Evolutionary conservation across 2,797 vertebrate species (phyloP).

Genomic region (Pempheris klunzingeri): DNA sequence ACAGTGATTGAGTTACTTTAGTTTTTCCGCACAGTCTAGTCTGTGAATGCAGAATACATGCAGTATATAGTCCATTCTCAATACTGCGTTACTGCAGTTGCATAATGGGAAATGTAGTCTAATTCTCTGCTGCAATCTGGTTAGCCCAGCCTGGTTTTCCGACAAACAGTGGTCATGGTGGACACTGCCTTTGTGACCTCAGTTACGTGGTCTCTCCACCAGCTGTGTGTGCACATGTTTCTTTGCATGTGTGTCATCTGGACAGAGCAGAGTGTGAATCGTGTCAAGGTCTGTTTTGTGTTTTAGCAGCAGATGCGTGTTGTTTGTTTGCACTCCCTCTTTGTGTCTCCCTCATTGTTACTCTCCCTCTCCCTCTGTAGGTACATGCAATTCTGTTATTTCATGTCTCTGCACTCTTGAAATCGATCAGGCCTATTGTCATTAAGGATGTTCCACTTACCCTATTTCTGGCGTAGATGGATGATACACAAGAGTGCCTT

Average conservation of each 20-base stretch:
- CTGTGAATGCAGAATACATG: not conserved
- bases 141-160: not conserved
- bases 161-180: constrained; percentile 14
- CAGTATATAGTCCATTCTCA: not conserved
- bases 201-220: constrained; percentile 41
- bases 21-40: not conserved
- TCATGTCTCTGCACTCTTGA: constrained; percentile 13
- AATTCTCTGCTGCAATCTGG: constrained; percentile 14
- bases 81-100: constrained; percentile 16
- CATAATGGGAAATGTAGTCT: constrained; percentile 26
- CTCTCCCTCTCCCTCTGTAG: constrained; percentile 7
- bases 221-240: constrained; percentile 48
- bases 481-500: not conserved
- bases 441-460: constrained; percentile 18
- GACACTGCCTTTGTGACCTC: constrained; percentile 37
- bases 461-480: constrained; percentile 8
- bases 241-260: constrained; percentile 68
- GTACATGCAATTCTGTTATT: constrained; percentile 38
- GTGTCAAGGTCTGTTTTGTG: constrained; percentile 53
- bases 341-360: constrained; percentile 12
- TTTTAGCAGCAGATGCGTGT: constrained; percentile 63
- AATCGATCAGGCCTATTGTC: constrained; percentile 23
- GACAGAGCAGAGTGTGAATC: constrained; percentile 55
- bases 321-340: constrained; percentile 31
- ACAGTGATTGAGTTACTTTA: not conserved